A percentile compares a stretch with the other conserved stretches of the same genome.
Evolutionary conservation across 2,797 vertebrate species (phyloP).

Genomic region (Pseudotriccus pelzelni): DNA sequence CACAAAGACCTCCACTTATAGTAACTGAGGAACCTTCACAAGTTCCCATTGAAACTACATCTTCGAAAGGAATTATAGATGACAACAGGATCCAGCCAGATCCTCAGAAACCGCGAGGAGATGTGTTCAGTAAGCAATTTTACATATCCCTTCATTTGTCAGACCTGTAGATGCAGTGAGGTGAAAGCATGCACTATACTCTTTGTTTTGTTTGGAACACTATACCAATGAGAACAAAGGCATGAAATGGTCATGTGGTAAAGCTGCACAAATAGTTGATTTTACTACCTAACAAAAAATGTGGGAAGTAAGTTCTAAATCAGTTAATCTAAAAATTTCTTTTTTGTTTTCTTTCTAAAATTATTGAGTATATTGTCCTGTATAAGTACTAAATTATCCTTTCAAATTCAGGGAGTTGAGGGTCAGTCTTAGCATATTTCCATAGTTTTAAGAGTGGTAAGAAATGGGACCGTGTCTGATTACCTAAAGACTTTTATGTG

Average conservation of each 20-base stretch:
- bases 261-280: neutral
- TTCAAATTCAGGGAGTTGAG: neutral
- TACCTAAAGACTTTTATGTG: neutral
- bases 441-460: neutral
- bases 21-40: slow-evolving; percentile 62
- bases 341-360: neutral
- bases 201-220: neutral
- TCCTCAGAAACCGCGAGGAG: slow-evolving; percentile 91
- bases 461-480: neutral
- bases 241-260: neutral
- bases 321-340: neutral
- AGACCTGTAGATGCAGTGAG: neutral
- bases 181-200: neutral
- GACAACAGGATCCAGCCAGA: slow-evolving; percentile 91
- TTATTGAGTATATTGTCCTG: neutral
- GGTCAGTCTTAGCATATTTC: neutral
- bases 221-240: neutral
- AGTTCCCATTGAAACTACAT: slow-evolving; percentile 44
- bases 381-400: neutral
- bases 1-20: neutral
- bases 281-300: neutral
- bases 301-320: neutral
- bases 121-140: slow-evolving; percentile 92
- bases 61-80: slow-evolving; percentile 65
- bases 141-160: neutral